A percentile compares a stretch with the other conserved stretches of the same genome.
Evolutionary conservation across 2,797 vertebrate genomes (phyloP).

Genomic region (Phoxinus dragarum): DNA sequence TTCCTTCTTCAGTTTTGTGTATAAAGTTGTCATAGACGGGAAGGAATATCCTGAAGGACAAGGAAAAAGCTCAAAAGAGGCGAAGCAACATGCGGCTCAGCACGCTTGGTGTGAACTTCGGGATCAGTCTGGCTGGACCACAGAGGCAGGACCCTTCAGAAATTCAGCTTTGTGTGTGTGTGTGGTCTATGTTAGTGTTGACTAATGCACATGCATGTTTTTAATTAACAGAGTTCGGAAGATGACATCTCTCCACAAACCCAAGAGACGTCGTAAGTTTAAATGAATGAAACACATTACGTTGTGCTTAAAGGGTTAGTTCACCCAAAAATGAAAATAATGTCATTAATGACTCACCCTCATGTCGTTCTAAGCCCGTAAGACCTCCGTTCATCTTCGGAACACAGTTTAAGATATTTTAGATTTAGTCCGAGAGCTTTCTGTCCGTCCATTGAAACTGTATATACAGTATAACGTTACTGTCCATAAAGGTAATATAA

Average conservation of each 20-base stretch:
- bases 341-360: no score
- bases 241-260: conserved; percentile 31
- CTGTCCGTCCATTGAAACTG: no score
- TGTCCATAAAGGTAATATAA: no score
- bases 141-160: conserved; percentile 59
- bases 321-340: no score
- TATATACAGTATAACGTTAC: no score
- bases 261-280: conserved; percentile 58
- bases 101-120: conserved; percentile 65
- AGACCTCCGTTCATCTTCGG: no score
- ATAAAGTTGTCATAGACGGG: conserved; percentile 62
- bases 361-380: no score
- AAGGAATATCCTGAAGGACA: conserved; percentile 67
- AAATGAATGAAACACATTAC: neutral
- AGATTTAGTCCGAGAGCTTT: no score
- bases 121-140: conserved; percentile 60
- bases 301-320: no score
- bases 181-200: neutral
- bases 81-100: conserved; percentile 73
- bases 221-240: conserved; percentile 29
- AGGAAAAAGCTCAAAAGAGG: conserved; percentile 72
- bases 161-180: neutral
- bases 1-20: conserved; percentile 69
- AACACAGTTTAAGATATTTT: no score
- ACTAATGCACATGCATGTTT: conserved; percentile 62